Evolutionary conservation across 2,797 vertebrate genomes (phyloP), one percentile per base, ranked within the genome.

Genomic region (Masticophis lateralis): DNA sequence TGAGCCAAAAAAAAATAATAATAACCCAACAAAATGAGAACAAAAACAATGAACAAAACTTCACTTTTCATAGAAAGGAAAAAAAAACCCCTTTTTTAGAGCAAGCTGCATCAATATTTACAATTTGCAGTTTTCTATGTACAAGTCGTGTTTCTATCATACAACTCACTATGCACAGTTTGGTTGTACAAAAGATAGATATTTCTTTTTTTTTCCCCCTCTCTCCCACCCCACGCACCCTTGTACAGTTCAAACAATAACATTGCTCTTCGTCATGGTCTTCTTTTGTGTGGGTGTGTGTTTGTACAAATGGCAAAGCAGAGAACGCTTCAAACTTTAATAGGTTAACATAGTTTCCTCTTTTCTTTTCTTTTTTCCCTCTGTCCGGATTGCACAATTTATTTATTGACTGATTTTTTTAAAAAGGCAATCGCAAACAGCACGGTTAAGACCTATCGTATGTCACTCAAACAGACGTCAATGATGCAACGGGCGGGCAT

Each of bases 101-200:
- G 98, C 98, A 98, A 98, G 97, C 98, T 96, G 98, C 96, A 98
- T 97, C 97, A 98, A 98, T 98, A 99, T 98, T 98, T 98, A 98
- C 98, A 98, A 98, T 98, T 97, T 97, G 97, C 97, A 97, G 96
- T 98, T 97, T 97, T 97, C 93, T 98, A 98, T 98, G 97, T 97
- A 98, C 98, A 98, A 98, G 98, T 98, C 98, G 66, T 97, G 95
- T 91, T 63, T 97, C 97, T 98, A 98, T 98, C 95, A 96, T 97
- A 98, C 98, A 98, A 94, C 97, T 97, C 92, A 96, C 96, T 94
- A 89, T 69, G 94, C 95, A 91, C 95, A 95, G 87, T 90, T 79
- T 93, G 88, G 96, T 97, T 97, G 96, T 97, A 98, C 98, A 98
- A 97, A 96, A 96, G 96, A 97, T 20, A 96, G 94, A 95, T 87